Evolutionary conservation across 1,140 invertebrate genomes (phyloP), one percentile per base, ranked within the genome.

Genomic region (Ceratosolen fusciceps): DNA sequence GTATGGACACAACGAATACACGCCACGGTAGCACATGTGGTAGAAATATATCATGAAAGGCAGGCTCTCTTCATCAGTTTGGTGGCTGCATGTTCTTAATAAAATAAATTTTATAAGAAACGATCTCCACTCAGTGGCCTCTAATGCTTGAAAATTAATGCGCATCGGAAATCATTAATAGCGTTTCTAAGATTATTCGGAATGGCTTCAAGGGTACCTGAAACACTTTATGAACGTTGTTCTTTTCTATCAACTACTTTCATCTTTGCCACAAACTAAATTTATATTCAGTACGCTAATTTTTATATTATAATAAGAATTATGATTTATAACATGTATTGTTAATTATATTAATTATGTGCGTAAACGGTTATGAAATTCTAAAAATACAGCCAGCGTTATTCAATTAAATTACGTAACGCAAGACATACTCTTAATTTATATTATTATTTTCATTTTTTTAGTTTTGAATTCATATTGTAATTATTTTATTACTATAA

Each of bases 181-280:
- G 34, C 52, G 71, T 73, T 19, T 21, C 31, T 24, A 24, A 26
- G 34, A 43, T 74, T 60, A 34, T 74, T 74, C 24, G 71, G 34
- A 34, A 0, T 34, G 19, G 26, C 70, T 24, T 56, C 26, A 37
- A 34, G 21, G 4, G 10, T 9, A 52, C 9, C 1, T 19, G 34
- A 37, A 74, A 21, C 10, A 60, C 54, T 58, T 10, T 58, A 74
- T 58, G 39, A 58, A 19, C 7, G 54, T 58, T 19, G 62, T 3
- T n/a, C 0, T 43, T 67, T 67, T 29, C 43, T n/a, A 65, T 65
- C 54, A 26, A 26, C 0, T 58, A 9, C 2, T n/a, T 8, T 58
- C n/a, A 62, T 62, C 26, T 62, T 62, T 34, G 24, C 29, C 29
- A 34, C 58, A 34, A 34, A 62, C 58, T 62, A 2, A 34, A 34